Conservation (phyloP, 2,113 vertebrate species). For the Hydrochoerus hydrochaeris region DNA sequence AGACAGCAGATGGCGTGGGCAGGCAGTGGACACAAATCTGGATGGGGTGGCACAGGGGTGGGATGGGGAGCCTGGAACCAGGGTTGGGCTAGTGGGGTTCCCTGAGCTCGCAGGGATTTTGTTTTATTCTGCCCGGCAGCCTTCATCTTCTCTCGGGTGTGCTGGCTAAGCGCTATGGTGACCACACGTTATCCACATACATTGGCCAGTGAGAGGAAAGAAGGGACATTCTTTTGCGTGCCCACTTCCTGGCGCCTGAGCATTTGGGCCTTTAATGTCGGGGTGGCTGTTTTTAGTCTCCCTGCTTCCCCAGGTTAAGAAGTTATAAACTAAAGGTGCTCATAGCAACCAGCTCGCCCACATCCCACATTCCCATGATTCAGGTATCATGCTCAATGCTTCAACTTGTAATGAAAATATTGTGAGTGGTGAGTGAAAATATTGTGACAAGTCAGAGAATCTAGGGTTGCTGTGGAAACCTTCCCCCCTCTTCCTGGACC, state of each 20-base stretch:
- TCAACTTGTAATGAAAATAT: slow-evolving; percentile 73
- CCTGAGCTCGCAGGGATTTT: neutral
- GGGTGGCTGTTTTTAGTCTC: slow-evolving; percentile 37
- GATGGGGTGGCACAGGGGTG: neutral
- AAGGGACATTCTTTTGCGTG: neutral
- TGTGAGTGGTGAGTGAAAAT: slow-evolving; percentile 65
- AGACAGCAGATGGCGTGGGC: neutral
- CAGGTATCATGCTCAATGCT: slow-evolving; percentile 56
- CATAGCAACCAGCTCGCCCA: slow-evolving; percentile 22
- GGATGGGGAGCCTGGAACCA: neutral
- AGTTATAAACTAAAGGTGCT: slow-evolving; percentile 47
- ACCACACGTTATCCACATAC: neutral
- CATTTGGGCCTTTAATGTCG: neutral
- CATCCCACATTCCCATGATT: neutral
- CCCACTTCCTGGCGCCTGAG: neutral
- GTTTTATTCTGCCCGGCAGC: neutral
- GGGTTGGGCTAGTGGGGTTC: neutral
- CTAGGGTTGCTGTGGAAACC: slow-evolving; percentile 67
- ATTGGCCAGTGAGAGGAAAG: neutral
- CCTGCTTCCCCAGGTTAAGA: neutral
- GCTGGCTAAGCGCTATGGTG: neutral
- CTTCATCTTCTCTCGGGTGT: neutral
- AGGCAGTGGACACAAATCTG: neutral
- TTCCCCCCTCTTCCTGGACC: neutral
- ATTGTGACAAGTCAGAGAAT: slow-evolving; percentile 66